Base-by-base conservation (phyloP, 2,113 vertebrate genomes). In the Callipepla squamata region DNA sequence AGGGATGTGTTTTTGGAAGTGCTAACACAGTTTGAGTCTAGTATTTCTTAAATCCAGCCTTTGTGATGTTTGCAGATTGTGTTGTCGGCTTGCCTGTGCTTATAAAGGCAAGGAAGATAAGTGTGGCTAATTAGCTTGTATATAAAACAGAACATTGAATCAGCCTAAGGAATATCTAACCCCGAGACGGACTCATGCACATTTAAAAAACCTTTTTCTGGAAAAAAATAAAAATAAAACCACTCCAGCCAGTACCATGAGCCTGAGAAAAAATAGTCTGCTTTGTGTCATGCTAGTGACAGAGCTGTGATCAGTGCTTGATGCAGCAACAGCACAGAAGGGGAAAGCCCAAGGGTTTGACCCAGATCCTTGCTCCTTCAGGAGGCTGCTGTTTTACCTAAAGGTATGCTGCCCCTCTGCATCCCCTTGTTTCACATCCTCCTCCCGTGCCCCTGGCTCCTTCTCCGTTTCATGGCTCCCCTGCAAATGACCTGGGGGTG, bases 41-140 rank as follows among this genome's bases (percentile, higher is more conserved):
- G 86, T 1, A 0, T 45, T 93, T 90, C 76, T 65, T 70, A 88
- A 92, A 78, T 28, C 38, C 73, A 67, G 47, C 68, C 68, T 88
- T 92, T 92, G 92, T 59, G 55, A 47, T 57, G 47, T 88, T 85
- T 92, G 38, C 76, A 87, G 50, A 47, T 50, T 93, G 59, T 48
- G 22, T 5, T 77, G 72, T 85, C 80, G 76, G 13, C 80, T 92
- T 83, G 69, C 69, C 19, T 51, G 36, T 80, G n/a, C 69, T 88
- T 84, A 25, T 40, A 88, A 86, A 94, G 93, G 90, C 83, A 83
- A 88, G 44, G 0, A 7, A 95, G 80, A 36, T 48, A 92, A 84
- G 82, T 80, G 76, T 51, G 34, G 57, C 73, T 96, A 86, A 95
- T 96, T 93, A 94, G 65, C 85, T 90, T 21, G 58, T 75, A 90